Evolutionary conservation across 2,888 invertebrate genomes (phyloP).

Genomic region (Chrysotoxum bicinctum): DNA sequence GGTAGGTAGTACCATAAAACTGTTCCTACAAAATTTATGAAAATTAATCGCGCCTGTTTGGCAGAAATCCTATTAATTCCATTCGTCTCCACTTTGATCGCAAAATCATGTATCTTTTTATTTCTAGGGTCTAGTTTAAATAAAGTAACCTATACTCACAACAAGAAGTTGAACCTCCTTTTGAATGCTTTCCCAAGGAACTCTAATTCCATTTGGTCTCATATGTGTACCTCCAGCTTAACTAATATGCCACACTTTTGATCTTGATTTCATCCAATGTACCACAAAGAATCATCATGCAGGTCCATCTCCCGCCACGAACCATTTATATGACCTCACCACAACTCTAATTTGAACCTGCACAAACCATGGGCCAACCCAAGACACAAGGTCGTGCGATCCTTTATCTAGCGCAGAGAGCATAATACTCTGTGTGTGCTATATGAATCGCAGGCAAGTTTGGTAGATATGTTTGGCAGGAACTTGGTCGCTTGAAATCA

Average conservation of each 20-base stretch:
- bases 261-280: neutral
- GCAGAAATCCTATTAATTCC: no score
- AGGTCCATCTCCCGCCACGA: neutral
- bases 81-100: no score
- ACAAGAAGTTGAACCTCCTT: no score
- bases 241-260: neutral
- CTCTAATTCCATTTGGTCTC: neutral
- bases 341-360: slow-evolving; percentile 36
- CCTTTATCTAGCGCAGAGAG: slow-evolving; percentile 26
- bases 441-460: neutral
- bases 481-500: slow-evolving; percentile 60
- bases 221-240: neutral
- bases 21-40: no score
- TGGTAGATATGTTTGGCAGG: slow-evolving; percentile 50
- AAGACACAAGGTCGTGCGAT: slow-evolving; percentile 61
- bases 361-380: slow-evolving; percentile 54
- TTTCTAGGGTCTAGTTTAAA: no score
- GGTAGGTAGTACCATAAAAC: no score
- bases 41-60: no score
- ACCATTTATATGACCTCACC: slow-evolving; percentile 39
- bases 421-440: neutral
- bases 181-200: neutral
- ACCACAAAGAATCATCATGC: neutral
- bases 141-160: no score
- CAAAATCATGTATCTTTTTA: no score